Conservation (phyloP, 2,113 vertebrate genomes). For the Hyaena hyaena region DNA sequence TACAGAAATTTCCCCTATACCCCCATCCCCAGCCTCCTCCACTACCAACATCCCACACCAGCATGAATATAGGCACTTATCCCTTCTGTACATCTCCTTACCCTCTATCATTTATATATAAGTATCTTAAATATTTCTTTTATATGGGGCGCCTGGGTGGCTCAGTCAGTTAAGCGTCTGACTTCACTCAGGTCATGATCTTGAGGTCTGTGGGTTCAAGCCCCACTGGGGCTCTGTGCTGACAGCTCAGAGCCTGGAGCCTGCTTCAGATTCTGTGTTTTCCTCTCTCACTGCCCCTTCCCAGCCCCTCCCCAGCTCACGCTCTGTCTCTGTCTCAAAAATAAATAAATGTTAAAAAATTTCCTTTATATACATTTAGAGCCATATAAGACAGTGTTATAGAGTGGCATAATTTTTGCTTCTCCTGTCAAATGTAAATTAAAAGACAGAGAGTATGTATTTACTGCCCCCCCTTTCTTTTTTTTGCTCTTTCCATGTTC, state of each 20-base stretch:
- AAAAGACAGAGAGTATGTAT: background rate
- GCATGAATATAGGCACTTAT: background rate
- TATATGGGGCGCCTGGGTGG: no score
- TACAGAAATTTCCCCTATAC: background rate
- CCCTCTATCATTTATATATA: background rate
- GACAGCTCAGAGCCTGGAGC: no score
- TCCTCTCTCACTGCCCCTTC: no score
- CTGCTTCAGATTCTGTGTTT: no score
- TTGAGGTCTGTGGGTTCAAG: no score
- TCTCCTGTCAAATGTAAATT: background rate
- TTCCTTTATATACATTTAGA: background rate
- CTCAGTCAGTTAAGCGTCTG: no score
- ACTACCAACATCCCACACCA: background rate
- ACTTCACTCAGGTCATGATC: no score
- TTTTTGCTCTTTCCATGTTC: background rate
- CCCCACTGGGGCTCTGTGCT: no score
- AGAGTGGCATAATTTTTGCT: background rate
- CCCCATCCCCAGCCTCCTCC: background rate
- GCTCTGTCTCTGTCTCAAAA: no score
- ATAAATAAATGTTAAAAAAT: no score
- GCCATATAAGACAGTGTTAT: background rate
- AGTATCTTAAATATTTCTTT: background rate
- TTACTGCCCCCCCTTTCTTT: background rate
- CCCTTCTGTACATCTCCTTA: background rate
- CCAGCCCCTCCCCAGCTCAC: no score